Evolutionary conservation across 2,888 invertebrate species (phyloP), one percentile per base, ranked within the genome.

Genomic region (Brachypterus glaber): DNA sequence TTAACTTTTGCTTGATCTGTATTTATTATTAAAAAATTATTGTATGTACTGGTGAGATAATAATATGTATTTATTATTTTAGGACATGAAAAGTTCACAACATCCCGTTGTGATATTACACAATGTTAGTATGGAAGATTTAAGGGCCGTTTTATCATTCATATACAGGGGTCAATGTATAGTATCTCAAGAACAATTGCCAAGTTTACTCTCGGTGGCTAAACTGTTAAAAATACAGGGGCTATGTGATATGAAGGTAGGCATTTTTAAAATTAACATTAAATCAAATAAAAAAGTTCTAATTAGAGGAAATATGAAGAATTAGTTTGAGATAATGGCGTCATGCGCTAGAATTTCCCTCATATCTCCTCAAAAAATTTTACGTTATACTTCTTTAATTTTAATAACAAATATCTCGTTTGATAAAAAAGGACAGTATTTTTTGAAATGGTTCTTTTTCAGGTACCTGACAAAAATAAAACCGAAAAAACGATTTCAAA

Each of bases 151-250:
- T 41, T 75, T 89, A 24, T 82, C 85, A 3, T 89, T 88, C 64
- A 87, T 89, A 80, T 89, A 89, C 64, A 82, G 82, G 32, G 88
- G 88, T 2, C 88, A 89, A 63, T 88, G 88, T 55, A 83, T 87
- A 43, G 84, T 88, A 17, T 82, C 82, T 44, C 82, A 82, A 63
- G 78, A 79, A 52, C 77, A 83, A 59, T 72, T 89, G 48, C 83
- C 86, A 3, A 78, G 80, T 30, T 69, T 89, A 40, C 70, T 89
- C 30, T 73, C 80, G 41, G 75, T 87, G 53, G 88, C 88, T 9
- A 83, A 82, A 62, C 77, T 84, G 2, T 66, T 89, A 42, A 83
- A 85, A 55, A 84, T 89, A 33, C 80, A 86, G 49, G 88, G 88
- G 35, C 69, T 89, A 43, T 86, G 87, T 43, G 81, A 82, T 66